phyloP scores from a whole-genome alignment of 1,140 invertebrate genomes.

The Brachionus paranguensis region DNA sequence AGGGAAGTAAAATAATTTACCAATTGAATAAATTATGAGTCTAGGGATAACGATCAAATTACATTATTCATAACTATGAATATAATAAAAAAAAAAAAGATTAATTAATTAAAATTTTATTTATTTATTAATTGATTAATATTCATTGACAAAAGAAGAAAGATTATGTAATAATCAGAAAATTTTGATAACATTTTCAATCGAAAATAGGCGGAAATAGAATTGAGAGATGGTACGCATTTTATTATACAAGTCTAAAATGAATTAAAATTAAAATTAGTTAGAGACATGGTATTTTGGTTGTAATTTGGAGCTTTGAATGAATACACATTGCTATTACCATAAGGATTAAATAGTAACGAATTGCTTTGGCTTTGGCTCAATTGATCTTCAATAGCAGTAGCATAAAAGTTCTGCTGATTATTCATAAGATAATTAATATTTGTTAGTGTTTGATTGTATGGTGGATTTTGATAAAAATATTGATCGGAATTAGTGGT shows the following conservation, averaged over 20 bases:
- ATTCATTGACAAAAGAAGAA: neutral
- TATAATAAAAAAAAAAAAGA: too few species aligned
- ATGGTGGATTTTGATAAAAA: neutral
- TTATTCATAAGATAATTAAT: neutral
- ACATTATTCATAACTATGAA: too few species aligned
- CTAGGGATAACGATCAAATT: too few species aligned
- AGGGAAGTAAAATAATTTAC: too few species aligned
- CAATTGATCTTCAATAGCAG: neutral
- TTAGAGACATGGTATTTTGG: neutral
- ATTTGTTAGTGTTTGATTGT: neutral
- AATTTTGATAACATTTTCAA: neutral
- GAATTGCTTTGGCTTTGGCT: neutral
- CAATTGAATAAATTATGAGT: too few species aligned
- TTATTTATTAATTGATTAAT: neutral
- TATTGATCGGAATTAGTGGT: neutral
- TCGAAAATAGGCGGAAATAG: neutral
- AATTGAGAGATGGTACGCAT: too few species aligned
- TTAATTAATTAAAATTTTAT: neutral
- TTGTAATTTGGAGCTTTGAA: neutral
- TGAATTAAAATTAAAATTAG: neutral
- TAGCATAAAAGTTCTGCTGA: neutral
- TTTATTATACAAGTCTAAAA: neutral
- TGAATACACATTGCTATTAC: neutral
- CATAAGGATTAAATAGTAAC: neutral
- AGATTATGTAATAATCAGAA: neutral